phyloP scores from a whole-genome alignment of 2,113 vertebrate genomes.

The human (Homo sapiens) region DNA sequence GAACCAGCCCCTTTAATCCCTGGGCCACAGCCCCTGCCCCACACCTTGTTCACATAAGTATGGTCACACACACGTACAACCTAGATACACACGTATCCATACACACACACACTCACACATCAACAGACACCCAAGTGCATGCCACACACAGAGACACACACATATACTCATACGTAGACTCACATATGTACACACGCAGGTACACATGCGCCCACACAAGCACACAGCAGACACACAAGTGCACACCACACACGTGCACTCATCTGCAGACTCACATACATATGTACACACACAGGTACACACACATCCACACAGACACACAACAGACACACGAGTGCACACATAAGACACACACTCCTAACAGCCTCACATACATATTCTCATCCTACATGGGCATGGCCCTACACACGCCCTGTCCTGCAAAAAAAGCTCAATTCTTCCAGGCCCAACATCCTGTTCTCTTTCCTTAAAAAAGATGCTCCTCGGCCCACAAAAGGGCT shows the following conservation, averaged over 20 bases:
- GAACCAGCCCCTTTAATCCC: not conserved
- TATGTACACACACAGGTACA: not conserved
- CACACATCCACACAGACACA: not conserved
- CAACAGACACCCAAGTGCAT: not conserved
- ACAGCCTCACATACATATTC: accelerated
- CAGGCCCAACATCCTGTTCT: no score
- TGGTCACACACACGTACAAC: not conserved
- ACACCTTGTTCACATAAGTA: accelerated
- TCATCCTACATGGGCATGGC: not conserved
- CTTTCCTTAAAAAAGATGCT: not conserved
- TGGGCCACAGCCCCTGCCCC: not conserved
- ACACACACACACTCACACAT: not conserved
- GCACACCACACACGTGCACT: not conserved
- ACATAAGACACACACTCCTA: not conserved
- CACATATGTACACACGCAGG: not conserved
- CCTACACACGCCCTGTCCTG: not conserved
- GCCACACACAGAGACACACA: not conserved
- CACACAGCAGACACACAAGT: not conserved
- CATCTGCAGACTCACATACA: accelerated
- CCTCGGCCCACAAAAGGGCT: not conserved
- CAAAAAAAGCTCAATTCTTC: not conserved
- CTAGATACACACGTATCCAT: not conserved
- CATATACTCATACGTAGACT: accelerated
- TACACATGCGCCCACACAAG: not conserved
- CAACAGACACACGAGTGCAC: not conserved